These are phyloP conservation scores for human DNA, from an alignment of 2,113 vertebrate species.

Conservation along the genomic window GRCh38 chr9:134216501-134217000, in stretches of 20 bases:
- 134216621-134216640: conserved; percentile 44
- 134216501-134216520: background rate
- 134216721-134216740: background rate
- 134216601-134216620: background rate
- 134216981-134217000: background rate
- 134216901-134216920: background rate
- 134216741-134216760: rapidly evolving
- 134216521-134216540: rapidly evolving
- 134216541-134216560: rapidly evolving
- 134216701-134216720: conserved; percentile 48
- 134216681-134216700: background rate
- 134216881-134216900: conserved; percentile 55
- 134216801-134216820: rapidly evolving
- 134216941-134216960: conserved; percentile 40
- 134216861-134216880: conserved; percentile 49
- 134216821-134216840: rapidly evolving
- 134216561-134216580: rapidly evolving
- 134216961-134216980: conserved; percentile 1
- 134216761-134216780: background rate
- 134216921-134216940: conserved; percentile 59
- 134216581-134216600: background rate
- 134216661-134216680: conserved; percentile 60
- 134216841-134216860: rapidly evolving
- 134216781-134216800: rapidly evolving
- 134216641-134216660: conserved; percentile 56